Conservation (phyloP, 2,113 vertebrate species). For the Mesoclemmys tuberculata region DNA sequence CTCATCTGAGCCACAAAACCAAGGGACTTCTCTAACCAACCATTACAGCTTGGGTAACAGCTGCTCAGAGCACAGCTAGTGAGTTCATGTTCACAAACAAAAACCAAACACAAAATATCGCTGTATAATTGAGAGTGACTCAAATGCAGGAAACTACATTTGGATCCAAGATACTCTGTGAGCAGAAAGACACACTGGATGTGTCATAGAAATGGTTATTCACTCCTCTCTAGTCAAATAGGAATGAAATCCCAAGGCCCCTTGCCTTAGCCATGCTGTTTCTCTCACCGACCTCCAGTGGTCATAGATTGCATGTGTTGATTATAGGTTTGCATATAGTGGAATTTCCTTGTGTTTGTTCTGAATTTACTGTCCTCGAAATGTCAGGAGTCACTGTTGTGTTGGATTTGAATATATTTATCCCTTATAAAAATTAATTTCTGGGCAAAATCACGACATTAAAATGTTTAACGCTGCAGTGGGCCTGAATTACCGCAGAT, state of each 20-base stretch:
- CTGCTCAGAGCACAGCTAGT: neutral
- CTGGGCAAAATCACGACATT: neutral
- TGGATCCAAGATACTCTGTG: neutral
- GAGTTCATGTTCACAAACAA: neutral
- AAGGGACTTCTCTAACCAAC: neutral
- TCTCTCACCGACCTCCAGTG: neutral
- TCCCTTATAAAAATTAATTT: neutral
- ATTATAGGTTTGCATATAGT: neutral
- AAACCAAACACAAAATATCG: neutral
- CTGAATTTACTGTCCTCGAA: neutral
- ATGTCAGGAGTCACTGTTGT: neutral
- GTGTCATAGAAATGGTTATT: neutral
- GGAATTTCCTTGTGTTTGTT: neutral
- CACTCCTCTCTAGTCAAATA: neutral
- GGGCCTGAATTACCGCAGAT: neutral
- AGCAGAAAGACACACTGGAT: neutral
- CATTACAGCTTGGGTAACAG: neutral
- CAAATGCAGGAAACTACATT: neutral
- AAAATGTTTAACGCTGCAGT: neutral
- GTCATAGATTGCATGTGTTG: neutral
- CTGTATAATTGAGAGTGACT: neutral
- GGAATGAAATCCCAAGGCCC: neutral
- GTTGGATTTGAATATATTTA: neutral
- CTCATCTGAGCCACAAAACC: neutral
- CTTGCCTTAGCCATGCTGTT: neutral